Conservation (phyloP, 2,888 invertebrate species). For the Scaptomyza caliginosa region DNA sequence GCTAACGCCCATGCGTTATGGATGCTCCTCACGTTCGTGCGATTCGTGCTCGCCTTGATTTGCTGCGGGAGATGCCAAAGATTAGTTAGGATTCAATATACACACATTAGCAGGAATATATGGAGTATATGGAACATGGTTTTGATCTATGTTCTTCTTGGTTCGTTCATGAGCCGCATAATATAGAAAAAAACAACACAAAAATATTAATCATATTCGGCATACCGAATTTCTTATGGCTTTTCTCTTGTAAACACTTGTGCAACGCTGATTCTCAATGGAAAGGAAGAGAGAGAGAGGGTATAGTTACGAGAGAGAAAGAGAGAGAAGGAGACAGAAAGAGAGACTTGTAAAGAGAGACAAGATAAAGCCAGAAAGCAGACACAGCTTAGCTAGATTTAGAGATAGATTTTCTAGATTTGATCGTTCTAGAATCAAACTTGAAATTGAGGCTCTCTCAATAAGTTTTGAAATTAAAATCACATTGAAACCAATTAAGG, state of each 20-base stretch:
- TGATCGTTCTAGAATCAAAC: not conserved
- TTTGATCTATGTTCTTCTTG: not conserved
- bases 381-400: not conserved
- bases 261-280: slow-evolving; percentile 24
- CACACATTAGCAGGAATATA: no score
- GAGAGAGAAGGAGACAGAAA: not conserved
- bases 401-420: no score
- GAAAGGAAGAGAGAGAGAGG: slow-evolving; percentile 2
- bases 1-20: slow-evolving; percentile 32
- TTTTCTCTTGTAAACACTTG: slow-evolving; percentile 1
- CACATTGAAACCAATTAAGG: slow-evolving; percentile 1
- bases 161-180: slow-evolving; percentile 9
- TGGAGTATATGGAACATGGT: not conserved
- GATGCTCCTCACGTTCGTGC: not conserved
- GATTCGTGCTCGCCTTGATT: slow-evolving; percentile 7
- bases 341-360: not conserved
- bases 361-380: not conserved
- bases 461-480: not conserved
- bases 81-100: slow-evolving; percentile 26
- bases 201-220: slow-evolving; percentile 5
- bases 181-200: not conserved
- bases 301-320: no score
- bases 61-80: slow-evolving; percentile 39
- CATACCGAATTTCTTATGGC: slow-evolving; percentile 5
- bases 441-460: not conserved